Evolutionary conservation across 2,113 vertebrate genomes (phyloP).

Genomic region (Burhinus bistriatus): DNA sequence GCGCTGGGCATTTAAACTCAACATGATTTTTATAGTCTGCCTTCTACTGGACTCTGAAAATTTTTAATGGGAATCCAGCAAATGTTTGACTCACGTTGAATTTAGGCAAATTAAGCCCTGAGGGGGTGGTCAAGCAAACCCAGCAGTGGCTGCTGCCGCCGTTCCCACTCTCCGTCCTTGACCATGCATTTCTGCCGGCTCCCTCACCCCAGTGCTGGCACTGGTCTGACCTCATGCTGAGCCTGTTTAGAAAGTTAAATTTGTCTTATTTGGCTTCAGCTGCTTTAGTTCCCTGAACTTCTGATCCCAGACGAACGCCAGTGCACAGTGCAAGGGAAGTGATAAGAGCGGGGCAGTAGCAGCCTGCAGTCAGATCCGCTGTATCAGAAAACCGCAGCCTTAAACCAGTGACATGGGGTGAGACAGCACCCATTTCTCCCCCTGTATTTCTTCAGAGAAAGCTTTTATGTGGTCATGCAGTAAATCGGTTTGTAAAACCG

Average conservation of each 20-base stretch:
- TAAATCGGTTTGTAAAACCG: background rate
- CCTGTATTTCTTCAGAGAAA: background rate
- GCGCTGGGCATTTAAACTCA: background rate
- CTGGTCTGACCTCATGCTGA: background rate
- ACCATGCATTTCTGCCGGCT: background rate
- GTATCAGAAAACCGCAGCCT: conserved; percentile 41
- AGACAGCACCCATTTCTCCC: background rate
- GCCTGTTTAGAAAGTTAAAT: background rate
- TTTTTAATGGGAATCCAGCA: background rate
- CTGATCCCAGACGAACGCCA: background rate
- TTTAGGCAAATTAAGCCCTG: background rate
- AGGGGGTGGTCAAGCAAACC: background rate
- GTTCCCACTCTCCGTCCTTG: background rate
- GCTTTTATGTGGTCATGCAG: background rate
- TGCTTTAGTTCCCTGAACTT: background rate
- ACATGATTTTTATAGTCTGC: background rate
- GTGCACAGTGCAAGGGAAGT: background rate
- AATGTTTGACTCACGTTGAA: background rate
- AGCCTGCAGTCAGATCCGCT: background rate
- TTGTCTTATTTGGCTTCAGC: conserved; percentile 17
- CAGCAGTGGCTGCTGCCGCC: background rate
- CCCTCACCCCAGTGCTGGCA: background rate
- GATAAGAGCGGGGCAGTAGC: background rate
- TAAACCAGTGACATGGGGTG: background rate
- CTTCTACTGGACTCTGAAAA: background rate